Evolutionary conservation across 2,888 invertebrate species (phyloP).

Genomic region (Poecilobothrus nobilitatus): DNA sequence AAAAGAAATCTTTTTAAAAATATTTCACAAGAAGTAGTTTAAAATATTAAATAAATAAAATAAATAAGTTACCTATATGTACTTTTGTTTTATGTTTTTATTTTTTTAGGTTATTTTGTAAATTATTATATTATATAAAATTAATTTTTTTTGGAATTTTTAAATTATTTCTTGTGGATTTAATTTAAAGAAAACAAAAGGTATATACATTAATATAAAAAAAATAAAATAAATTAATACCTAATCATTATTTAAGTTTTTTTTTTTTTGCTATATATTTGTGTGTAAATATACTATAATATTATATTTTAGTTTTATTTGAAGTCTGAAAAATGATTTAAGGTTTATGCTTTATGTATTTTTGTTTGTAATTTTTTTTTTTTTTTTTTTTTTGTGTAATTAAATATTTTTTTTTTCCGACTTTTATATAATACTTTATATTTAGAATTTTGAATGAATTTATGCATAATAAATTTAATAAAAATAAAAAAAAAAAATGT

Average conservation of each 20-base stretch:
- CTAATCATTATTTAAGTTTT: background rate
- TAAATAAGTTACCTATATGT: background rate
- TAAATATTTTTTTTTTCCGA: too few relatives aligned
- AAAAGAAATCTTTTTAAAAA: background rate
- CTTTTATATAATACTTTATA: too few relatives aligned
- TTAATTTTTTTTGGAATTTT: background rate
- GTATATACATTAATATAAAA: background rate
- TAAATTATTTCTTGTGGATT: slow-evolving; percentile 3
- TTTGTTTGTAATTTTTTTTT: too few relatives aligned
- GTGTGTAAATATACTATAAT: background rate
- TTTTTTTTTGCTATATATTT: background rate
- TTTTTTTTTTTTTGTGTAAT: too few relatives aligned
- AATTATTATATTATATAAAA: background rate
- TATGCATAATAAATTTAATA: too few relatives aligned
- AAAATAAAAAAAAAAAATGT: too few relatives aligned
- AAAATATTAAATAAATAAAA: background rate
- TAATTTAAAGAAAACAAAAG: background rate
- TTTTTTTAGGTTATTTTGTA: background rate
- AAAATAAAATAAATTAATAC: background rate
- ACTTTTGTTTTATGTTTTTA: too few relatives aligned
- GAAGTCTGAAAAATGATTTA: background rate
- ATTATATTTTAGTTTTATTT: background rate
- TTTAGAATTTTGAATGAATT: too few relatives aligned
- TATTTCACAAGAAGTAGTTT: slow-evolving; percentile 11
- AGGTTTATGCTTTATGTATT: background rate